Percentiles rank a stretch among this genome's conserved stretches.
Conservation (phyloP, 2,888 invertebrate genomes). For the Zootermopsis nevadensis region DNA sequence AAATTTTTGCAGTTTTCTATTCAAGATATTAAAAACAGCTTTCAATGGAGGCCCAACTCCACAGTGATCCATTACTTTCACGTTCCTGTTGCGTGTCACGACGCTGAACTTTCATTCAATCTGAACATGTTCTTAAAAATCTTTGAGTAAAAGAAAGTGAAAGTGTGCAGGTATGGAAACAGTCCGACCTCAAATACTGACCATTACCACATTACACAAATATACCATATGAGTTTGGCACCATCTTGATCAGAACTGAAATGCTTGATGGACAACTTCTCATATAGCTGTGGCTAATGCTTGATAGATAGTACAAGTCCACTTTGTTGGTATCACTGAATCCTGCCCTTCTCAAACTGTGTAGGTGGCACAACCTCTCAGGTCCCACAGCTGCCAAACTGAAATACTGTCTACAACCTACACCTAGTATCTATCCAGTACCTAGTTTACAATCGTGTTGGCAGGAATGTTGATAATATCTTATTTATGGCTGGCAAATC, state of each 20-base stretch:
- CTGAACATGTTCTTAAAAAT: background rate
- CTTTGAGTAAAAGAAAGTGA: background rate
- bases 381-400: background rate
- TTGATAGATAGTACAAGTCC: too few relatives aligned
- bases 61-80: background rate
- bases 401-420: background rate
- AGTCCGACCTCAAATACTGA: constrained; percentile 10
- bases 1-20: too few relatives aligned
- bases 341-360: too few relatives aligned
- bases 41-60: background rate
- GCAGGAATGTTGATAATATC: constrained; percentile 28
- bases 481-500: constrained; percentile 13
- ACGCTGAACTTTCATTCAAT: background rate
- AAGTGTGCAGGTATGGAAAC: background rate
- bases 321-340: too few relatives aligned
- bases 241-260: too few relatives aligned
- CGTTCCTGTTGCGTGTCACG: background rate
- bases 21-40: too few relatives aligned
- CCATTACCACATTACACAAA: background rate
- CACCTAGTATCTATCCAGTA: background rate
- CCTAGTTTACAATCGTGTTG: background rate
- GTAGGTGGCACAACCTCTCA: background rate
- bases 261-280: too few relatives aligned
- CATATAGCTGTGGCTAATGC: too few relatives aligned
- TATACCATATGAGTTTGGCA: background rate